Conservation (phyloP, 1,140 invertebrate species). For the Cylas formicarius region DNA sequence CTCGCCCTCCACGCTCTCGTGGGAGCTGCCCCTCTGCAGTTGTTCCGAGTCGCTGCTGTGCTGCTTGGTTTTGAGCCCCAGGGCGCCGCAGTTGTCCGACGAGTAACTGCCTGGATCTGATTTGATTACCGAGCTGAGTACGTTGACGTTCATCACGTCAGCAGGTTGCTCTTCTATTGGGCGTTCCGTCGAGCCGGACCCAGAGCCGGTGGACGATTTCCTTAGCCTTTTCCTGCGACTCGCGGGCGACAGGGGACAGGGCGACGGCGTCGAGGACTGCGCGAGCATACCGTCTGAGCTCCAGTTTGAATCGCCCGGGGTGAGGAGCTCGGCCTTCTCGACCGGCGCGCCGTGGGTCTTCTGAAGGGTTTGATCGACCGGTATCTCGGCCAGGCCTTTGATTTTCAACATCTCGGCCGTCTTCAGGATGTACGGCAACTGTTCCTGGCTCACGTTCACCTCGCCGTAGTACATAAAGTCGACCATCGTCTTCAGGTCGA, state of each 20-base stretch:
- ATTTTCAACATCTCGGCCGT: conserved; percentile 83
- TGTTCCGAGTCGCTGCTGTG: conserved; percentile 34
- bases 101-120: conserved; percentile 41
- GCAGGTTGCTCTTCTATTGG: conserved; percentile 47
- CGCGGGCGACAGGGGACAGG: conserved; percentile 39
- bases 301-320: conserved; percentile 45
- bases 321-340: conserved; percentile 44
- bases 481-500: conserved; percentile 79
- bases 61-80: conserved; percentile 26
- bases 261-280: conserved; percentile 44
- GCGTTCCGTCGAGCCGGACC: conserved; percentile 50
- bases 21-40: conserved; percentile 32
- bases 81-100: conserved; percentile 20
- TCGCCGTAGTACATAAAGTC: conserved; percentile 91
- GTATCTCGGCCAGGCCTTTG: conserved; percentile 79
- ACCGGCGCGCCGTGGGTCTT: conserved; percentile 50
- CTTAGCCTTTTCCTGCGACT: conserved; percentile 53
- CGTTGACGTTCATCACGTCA: conserved; percentile 41
- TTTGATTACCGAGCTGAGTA: conserved; percentile 46
- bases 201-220: conserved; percentile 63
- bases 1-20: conserved; percentile 34
- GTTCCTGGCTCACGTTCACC: conserved; percentile 83
- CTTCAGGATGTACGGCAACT: conserved; percentile 77
- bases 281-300: conserved; percentile 40
- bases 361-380: conserved; percentile 59